Base-by-base conservation (phyloP, 2,888 invertebrate species). In the Dascillus cervinus region DNA sequence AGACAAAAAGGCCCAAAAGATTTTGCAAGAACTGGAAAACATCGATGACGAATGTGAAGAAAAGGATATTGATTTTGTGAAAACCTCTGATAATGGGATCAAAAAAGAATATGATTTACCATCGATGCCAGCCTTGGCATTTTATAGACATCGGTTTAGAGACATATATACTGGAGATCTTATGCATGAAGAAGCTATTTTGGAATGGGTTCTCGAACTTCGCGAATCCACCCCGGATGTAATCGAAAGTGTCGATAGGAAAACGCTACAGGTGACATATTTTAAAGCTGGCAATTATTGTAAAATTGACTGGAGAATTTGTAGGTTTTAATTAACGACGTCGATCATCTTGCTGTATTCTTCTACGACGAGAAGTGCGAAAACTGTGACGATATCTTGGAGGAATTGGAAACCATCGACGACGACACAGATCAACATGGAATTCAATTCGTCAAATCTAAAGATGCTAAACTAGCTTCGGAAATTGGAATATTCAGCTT, bases 11-110 rank as follows among this genome's bases (percentile, higher is more conserved):
- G 83, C 88, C 12, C 85, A 86, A 47, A 88, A 88, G 59, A 90
- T 91, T 37, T 69, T 92, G 1, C 81, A 81, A 53, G 90, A 91
- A 59, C 60, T 92, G 38, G 92, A 92, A 62, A 90, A 91, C 54
- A 91, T 92, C 49, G 91, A 91, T 55, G 90, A 91, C 50, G 89
- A 90, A 56, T 89, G 90, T 56, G 91, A 91, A 66, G 85, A 89
- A 55, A 83, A 88, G 60, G 82, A 88, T 49, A 88, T 92, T 44
- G 85, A 88, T 60, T 91, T 92, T 58, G 83, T 92, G 0, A 91
- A 91, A 63, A 89, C 89, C 43, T 90, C 89, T 4, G 91, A 91
- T 55, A 82, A 83, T 13, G 85, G 86, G 24, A 78, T 91, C 34
- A 82, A 86, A 39, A 84, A 83, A 54, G 89, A 89, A 67, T 91